Base-by-base conservation (phyloP, 2,113 vertebrate genomes). In the Spea multiplicata region DNA sequence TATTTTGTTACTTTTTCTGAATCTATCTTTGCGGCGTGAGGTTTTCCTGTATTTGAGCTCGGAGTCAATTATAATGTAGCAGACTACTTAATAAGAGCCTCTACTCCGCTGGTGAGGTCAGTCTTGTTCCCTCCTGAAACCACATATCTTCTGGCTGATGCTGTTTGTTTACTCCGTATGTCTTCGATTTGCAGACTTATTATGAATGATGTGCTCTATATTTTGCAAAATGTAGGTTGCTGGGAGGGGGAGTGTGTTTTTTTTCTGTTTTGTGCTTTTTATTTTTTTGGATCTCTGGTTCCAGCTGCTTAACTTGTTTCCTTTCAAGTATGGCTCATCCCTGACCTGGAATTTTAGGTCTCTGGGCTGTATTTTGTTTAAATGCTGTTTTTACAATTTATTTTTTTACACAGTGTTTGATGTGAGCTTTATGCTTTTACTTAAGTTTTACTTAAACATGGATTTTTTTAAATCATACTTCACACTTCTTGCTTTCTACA, bases 311-410 rank as follows among this genome's bases (percentile, higher is more conserved):
- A 30, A 7, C 49, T 13, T 70, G 70, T 66, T 64, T 66, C 75
- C 47, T 4, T 53, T 47, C 12, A 16, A 8, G 14, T 8, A n/a
- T 12, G 17, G 8, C 59, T 66, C 50, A 53, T 59, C 66, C 44
- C 9, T 69, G 66, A 76, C 66, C 52, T 53, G 66, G 66, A 76
- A 59, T 69, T 49, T 68, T 45, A 30, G 50, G 9, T 69, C 74
- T 71, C 10, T 30, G 17, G 66, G 75, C 75, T 10, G 55, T 30
- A 13, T 57, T 55, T 70, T 30, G 14, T 68, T 76, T 9, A 30
- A 30, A 30, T 30, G 2, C 30, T 3, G 6, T 7, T 46, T 59
- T 76, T 49, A 76, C 44, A 69, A 44, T 66, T 74, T 16, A 50
- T 46, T 16, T 17, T 13, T 1, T 47, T 46, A 67, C 13, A 46